Evolutionary conservation across 2,888 invertebrate genomes (phyloP), one percentile per base, ranked within the genome.

Genomic region (Tipula helvola): DNA sequence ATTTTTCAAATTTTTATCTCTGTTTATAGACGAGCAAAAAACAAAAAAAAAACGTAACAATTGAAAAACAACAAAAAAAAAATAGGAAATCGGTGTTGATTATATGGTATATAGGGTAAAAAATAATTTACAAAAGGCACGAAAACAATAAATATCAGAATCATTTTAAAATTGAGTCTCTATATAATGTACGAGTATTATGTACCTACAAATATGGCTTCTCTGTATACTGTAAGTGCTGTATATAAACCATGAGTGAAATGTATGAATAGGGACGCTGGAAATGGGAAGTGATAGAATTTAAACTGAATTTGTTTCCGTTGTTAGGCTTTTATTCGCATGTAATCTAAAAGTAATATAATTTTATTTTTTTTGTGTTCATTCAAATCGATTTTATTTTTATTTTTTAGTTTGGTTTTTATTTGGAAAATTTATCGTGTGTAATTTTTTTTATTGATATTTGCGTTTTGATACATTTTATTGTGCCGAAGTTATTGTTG

Each of bases 301-400:
- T 28, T 71, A 18, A 28, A 71, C 71, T 71, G 71, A 71, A 71
- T 71, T 71, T 71, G 71, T 71, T 71, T 71, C 71, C 71, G 71
- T 71, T 71, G 28, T 52, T 71, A 71, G 71, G 28, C 28, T 28
- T 71, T 71, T 71, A 28, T 71, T 71, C 71, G 12, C 28, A 28
- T 71, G 71, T 71, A 71, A 71, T 71, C 71, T 71, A 71, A 71
- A 71, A 71, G 71, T 71, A 71, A 71, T 71, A 71, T 71, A 71
- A 71, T 4, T 5, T 71, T n/a, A n/a, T n/a, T 71, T 71, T 71
- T 16, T 57, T 71, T 52, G 52, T 71, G 28, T 71, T 71, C 52
- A 52, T 52, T 16, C 71, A 12, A 71, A 71, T 71, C 71, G 71
- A 71, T 71, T 71, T 71, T 2, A 39, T 39, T 71, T 71, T 18